Percentiles rank a stretch among this genome's conserved stretches.
Evolutionary conservation across 2,888 invertebrate species (phyloP).

Genomic region (Tridacna crocea): DNA sequence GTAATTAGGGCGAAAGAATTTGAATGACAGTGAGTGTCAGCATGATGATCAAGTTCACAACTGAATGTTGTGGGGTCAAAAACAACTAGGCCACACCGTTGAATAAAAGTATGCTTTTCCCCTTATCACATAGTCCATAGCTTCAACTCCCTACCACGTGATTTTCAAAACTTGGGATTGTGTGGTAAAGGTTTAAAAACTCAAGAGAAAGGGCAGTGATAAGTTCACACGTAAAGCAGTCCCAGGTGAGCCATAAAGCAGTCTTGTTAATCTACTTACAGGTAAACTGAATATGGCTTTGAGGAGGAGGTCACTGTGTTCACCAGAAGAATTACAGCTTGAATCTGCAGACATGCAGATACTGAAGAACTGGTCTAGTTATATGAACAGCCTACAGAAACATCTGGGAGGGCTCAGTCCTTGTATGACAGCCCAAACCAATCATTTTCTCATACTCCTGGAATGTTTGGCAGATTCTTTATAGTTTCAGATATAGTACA

Average conservation of each 20-base stretch:
- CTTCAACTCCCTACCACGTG: too few relatives aligned
- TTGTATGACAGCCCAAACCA: slow-evolving; percentile 53
- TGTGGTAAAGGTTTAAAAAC: too few relatives aligned
- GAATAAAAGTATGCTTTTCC: too few relatives aligned
- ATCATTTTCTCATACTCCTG: slow-evolving; percentile 57
- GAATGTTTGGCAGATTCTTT: slow-evolving; percentile 38
- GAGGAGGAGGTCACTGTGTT: neutral
- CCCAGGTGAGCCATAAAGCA: neutral
- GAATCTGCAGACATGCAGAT: slow-evolving; percentile 43
- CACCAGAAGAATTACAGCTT: slow-evolving; percentile 14
- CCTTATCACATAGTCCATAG: too few relatives aligned
- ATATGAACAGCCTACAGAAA: slow-evolving; percentile 50
- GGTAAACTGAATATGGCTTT: neutral
- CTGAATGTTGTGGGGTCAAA: too few relatives aligned
- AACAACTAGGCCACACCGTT: too few relatives aligned
- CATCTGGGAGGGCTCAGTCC: slow-evolving; percentile 50
- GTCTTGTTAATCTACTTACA: neutral
- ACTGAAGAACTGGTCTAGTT: slow-evolving; percentile 36
- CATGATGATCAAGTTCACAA: too few relatives aligned
- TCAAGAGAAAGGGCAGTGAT: neutral
- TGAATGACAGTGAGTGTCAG: too few relatives aligned
- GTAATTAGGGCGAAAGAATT: too few relatives aligned
- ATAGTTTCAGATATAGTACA: neutral
- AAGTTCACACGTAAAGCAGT: neutral
- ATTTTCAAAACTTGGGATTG: too few relatives aligned